Evolutionary conservation across 2,113 vertebrate species (phyloP).

Genomic region (Enhydra lutris): DNA sequence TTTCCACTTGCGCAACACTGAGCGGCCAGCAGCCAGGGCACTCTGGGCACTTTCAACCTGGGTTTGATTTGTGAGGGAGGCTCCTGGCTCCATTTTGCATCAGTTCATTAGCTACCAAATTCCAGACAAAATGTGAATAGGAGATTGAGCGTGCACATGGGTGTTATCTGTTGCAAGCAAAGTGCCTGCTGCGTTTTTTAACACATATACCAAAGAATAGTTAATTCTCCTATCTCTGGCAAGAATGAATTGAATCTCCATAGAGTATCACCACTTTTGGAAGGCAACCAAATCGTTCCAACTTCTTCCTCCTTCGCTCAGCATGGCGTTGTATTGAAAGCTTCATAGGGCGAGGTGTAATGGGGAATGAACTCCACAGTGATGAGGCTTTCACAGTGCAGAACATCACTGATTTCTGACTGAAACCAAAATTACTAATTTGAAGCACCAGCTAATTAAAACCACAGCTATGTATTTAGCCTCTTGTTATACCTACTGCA

Average conservation of each 20-base stretch:
- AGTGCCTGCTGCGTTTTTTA: slow-evolving; percentile 57
- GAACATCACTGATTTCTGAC: slow-evolving; percentile 88
- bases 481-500: slow-evolving; percentile 90
- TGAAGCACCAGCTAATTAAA: slow-evolving; percentile 93
- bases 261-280: slow-evolving; percentile 83
- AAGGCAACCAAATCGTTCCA: slow-evolving; percentile 86
- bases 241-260: slow-evolving; percentile 85
- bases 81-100: slow-evolving; percentile 77
- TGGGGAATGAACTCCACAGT: slow-evolving; percentile 84
- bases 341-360: slow-evolving; percentile 84
- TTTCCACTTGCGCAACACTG: slow-evolving; percentile 71
- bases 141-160: slow-evolving; percentile 58
- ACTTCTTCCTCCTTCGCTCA: slow-evolving; percentile 82
- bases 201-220: slow-evolving; percentile 74
- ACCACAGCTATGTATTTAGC: slow-evolving; percentile 91
- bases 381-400: slow-evolving; percentile 84
- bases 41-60: slow-evolving; percentile 57
- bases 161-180: slow-evolving; percentile 72
- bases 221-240: slow-evolving; percentile 78
- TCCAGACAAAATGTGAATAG: slow-evolving; percentile 79
- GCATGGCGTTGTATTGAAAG: slow-evolving; percentile 82
- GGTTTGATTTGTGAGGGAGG: slow-evolving; percentile 71
- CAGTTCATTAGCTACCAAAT: slow-evolving; percentile 82
- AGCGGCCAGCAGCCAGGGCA: slow-evolving; percentile 68
- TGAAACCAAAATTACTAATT: slow-evolving; percentile 92